Base-by-base conservation (phyloP, 2,888 invertebrate genomes). In the Rhorus exstirpatorius region DNA sequence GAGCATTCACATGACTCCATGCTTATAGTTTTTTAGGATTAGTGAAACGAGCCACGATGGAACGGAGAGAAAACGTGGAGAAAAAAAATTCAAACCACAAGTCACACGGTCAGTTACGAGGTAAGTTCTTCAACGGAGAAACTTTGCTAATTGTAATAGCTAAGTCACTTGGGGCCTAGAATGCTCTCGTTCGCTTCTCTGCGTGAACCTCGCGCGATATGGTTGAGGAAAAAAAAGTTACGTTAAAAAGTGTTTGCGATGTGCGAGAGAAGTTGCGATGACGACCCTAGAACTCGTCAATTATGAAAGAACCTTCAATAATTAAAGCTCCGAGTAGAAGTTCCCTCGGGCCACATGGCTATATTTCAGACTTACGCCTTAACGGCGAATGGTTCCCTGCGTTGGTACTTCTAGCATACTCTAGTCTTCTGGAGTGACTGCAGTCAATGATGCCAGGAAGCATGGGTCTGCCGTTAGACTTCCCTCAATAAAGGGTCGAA, bases 281-380 rank as follows among this genome's bases (percentile, higher is more conserved):
- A 68, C 49, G 49, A 71, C 19, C 83, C 85, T 87, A 86, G 89
- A 90, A 89, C 90, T 88, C 88, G 90, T 91, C 91, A 91, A 92
- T 91, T 91, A 92, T 90, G 89, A 90, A 91, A 84, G 86, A 86
- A 86, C 87, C 87, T 86, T 87, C 88, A 88, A 89, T 89, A 89
- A 89, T 87, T 84, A 87, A 88, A 84, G 84, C 83, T 79, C 38
- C 72, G 83, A 85, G 82, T 85, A 87, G 87, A 89, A 88, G 87
- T 89, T 91, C 91, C 92, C 91, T 86, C 86, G 91, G 90, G 91
- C 87, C 85, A 87, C 89, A 91, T 91, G 88, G 88, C 88, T 89
- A 91, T 91, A 90, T 90, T 90, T 92, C 90, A 91, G 91, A 89
- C 89, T 92, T 91, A 91, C 88, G 86, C 88, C 87, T 89, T 89